Conservation (phyloP, 2,113 vertebrate genomes). For the Chloroceryle aenea region DNA sequence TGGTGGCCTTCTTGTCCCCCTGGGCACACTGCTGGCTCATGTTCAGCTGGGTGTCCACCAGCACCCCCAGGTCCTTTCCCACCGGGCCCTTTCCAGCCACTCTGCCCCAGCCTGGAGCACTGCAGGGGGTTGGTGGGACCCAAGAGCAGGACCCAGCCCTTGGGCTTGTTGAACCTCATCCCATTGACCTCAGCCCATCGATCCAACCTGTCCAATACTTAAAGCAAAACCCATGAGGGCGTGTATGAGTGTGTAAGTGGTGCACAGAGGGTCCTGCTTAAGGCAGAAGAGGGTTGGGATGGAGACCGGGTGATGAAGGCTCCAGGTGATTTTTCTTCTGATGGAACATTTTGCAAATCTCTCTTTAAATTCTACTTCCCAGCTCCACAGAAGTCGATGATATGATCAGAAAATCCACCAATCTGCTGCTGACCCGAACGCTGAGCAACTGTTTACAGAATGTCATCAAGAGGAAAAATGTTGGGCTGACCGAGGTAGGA, state of each 20-base stretch:
- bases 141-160: too few relatives aligned
- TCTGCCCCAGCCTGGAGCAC: too few relatives aligned
- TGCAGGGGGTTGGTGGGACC: too few relatives aligned
- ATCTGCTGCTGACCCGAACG: constrained; percentile 91
- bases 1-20: too few relatives aligned
- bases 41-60: too few relatives aligned
- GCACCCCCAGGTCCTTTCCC: too few relatives aligned
- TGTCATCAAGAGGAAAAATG: constrained; percentile 94
- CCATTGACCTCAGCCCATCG: too few relatives aligned
- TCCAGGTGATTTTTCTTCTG: neutral
- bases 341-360: accelerated
- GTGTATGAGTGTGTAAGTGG: accelerated
- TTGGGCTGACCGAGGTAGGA: constrained; percentile 92
- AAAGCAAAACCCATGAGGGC: neutral
- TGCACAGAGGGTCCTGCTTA: accelerated
- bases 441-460: constrained; percentile 94
- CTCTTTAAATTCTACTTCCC: neutral
- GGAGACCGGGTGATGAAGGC: neutral
- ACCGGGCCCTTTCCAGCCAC: too few relatives aligned
- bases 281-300: neutral
- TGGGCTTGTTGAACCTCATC: too few relatives aligned
- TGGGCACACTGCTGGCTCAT: too few relatives aligned
- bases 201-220: too few relatives aligned
- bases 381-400: constrained; percentile 97
- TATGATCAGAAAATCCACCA: constrained; percentile 98